Base-by-base conservation (phyloP, 2,113 vertebrate species). In the Paracanthobrama guichenoti region DNA sequence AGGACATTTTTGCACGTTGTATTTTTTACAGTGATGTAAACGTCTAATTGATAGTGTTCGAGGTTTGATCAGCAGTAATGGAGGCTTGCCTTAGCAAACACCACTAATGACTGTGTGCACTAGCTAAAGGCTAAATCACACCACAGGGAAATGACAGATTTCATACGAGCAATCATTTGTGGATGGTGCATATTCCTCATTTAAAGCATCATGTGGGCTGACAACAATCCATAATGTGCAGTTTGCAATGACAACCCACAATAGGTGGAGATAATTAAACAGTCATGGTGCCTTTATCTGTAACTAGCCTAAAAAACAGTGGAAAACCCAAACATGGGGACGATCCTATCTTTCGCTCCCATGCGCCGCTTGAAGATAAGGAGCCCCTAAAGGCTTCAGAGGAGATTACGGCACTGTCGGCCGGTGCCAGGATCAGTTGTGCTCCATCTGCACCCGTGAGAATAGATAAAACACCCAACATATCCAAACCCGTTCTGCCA, bases 341-440 rank as follows among this genome's bases (percentile, higher is more conserved):
- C 4, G 79, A 84, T 78, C 53, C 87, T 88, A 89, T 90, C 82
- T 87, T 24, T 35, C 81, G 24, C 46, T 80, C 84, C 81, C 89
- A 89, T 89, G 88, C 72, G 87, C 44, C 44, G 24, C 20, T 46
- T 13, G 57, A 46, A 86, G 88, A 90, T 89, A 87, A 86, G 84
- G 48, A 14, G 13, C 44, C 72, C 79, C 67, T 72, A 4, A 48
- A 67, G 83, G 60, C 79, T 85, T 22, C 67, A 69, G 44, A 66
- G 77, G 74, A 86, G 85, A 88, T 89, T 81, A 88, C 39, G 57
- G 59, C 1, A 8, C 62, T 22, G 46, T 62, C 12, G 53, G 13
- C 39, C 8, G 24, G 24, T 67, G 81, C 87, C 85, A 84, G 57
- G 57, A 84, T 76, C 84, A 76, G 84, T 42, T 26, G 67, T 83